Evolutionary conservation across 2,113 vertebrate species (phyloP).

Genomic region (Zapus hudsonius): DNA sequence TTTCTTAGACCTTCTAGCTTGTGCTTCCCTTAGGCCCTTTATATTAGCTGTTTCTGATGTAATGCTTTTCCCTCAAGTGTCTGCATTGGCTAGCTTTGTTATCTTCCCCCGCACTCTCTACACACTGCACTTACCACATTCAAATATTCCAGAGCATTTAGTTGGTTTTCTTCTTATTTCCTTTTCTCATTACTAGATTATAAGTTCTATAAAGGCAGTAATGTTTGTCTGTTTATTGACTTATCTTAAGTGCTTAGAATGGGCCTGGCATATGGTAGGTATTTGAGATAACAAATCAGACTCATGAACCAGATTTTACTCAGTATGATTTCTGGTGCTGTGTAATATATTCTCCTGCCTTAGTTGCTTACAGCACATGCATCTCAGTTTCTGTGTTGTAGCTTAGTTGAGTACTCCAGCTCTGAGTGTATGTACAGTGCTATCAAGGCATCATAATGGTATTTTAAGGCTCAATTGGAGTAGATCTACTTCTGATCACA

Average conservation of each 20-base stretch:
- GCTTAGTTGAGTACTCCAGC: neutral
- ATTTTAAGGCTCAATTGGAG: neutral
- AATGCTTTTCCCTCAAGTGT: neutral
- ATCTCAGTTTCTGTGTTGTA: neutral
- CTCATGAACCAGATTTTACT: neutral
- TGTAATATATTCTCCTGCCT: neutral
- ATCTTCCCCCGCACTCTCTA: neutral
- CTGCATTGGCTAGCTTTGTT: neutral
- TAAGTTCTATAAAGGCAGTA: neutral
- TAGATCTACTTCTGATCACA: neutral
- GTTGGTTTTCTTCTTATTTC: conserved; percentile 9
- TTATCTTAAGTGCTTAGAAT: too few species aligned
- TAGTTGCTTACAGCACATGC: neutral
- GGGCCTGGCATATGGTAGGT: neutral
- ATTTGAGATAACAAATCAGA: conserved; percentile 22
- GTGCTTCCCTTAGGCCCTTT: neutral
- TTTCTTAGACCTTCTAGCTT: neutral
- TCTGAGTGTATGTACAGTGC: neutral
- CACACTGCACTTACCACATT: neutral
- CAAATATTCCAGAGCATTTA: neutral
- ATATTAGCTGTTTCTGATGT: neutral
- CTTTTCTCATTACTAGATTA: conserved; percentile 15
- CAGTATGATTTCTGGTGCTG: neutral
- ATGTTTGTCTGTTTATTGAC: neutral
- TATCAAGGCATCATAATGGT: neutral